A percentile compares a stretch with the other conserved stretches of the same genome.
Conservation (phyloP, 2,888 invertebrate genomes). For the Cephus pulcher region DNA sequence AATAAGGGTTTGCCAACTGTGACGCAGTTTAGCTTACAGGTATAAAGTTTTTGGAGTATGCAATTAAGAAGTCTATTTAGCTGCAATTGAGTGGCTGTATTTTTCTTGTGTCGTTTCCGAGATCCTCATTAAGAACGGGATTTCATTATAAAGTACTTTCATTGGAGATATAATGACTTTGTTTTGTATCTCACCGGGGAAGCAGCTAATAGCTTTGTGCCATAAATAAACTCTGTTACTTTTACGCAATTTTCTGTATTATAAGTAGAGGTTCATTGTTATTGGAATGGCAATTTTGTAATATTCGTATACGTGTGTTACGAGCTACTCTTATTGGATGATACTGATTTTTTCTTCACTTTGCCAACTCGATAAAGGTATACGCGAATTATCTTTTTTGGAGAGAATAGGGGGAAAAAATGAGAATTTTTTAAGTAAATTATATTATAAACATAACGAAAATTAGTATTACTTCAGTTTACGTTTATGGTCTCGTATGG, state of each 20-base stretch:
- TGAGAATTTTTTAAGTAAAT: background rate
- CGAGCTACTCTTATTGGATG: too few species aligned
- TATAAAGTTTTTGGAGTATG: background rate
- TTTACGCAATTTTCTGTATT: background rate
- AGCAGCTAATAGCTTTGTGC: background rate
- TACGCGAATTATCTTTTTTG: background rate
- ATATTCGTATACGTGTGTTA: too few species aligned
- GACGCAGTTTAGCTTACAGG: background rate
- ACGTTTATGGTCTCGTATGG: background rate
- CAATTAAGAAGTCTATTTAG: background rate
- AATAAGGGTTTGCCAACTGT: background rate
- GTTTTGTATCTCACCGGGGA: background rate
- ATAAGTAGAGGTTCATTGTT: too few species aligned
- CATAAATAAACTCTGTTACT: background rate
- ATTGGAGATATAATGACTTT: background rate
- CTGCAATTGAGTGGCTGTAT: background rate
- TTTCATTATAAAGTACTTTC: background rate
- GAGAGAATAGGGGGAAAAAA: background rate
- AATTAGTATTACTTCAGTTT: background rate
- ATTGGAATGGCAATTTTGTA: too few species aligned
- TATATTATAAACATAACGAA: background rate
- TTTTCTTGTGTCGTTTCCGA: background rate
- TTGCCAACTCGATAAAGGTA: background rate
- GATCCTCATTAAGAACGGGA: background rate
- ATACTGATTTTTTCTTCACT: too few species aligned